phyloP scores from a whole-genome alignment of 2,888 invertebrate genomes.

The Melanotus villosus region DNA sequence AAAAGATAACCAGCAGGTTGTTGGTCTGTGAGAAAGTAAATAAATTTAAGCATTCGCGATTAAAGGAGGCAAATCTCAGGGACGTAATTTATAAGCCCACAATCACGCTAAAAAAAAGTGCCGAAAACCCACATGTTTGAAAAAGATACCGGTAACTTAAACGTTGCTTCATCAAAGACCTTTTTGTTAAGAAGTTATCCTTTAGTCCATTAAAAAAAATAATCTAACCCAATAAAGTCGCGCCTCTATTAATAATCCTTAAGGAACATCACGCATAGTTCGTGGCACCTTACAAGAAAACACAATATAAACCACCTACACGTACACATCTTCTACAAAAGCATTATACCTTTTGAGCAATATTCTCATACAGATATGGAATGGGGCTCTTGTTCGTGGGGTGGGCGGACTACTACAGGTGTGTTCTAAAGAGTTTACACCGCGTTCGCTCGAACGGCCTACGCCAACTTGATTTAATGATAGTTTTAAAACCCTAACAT shows the following conservation, averaged over 20 bases:
- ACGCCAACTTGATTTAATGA: slow-evolving; percentile 12
- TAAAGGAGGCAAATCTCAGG: too few relatives aligned
- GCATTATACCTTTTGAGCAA: neutral
- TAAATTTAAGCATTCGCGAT: too few relatives aligned
- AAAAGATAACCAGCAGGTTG: neutral
- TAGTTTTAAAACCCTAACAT: neutral
- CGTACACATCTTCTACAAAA: slow-evolving; percentile 1
- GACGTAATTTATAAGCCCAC: too few relatives aligned
- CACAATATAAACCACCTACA: slow-evolving; percentile 15
- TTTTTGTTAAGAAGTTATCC: slow-evolving; percentile 11
- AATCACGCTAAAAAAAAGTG: too few relatives aligned
- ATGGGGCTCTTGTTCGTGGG: slow-evolving; percentile 14
- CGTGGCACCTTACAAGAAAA: slow-evolving; percentile 16
- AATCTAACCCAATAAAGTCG: slow-evolving; percentile 9
- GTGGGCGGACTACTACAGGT: slow-evolving; percentile 31
- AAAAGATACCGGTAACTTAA: neutral
- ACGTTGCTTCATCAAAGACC: neutral
- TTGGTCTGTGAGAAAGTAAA: neutral
- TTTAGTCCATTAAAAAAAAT: slow-evolving; percentile 20
- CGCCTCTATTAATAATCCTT: neutral
- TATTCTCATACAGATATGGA: slow-evolving; percentile 11
- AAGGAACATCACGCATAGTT: neutral
- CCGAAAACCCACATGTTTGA: neutral
- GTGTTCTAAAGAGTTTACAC: slow-evolving; percentile 14
- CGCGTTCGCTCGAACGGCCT: slow-evolving; percentile 14